phyloP scores from a whole-genome alignment of 2,113 vertebrate genomes.

The Plecotus auritus region DNA sequence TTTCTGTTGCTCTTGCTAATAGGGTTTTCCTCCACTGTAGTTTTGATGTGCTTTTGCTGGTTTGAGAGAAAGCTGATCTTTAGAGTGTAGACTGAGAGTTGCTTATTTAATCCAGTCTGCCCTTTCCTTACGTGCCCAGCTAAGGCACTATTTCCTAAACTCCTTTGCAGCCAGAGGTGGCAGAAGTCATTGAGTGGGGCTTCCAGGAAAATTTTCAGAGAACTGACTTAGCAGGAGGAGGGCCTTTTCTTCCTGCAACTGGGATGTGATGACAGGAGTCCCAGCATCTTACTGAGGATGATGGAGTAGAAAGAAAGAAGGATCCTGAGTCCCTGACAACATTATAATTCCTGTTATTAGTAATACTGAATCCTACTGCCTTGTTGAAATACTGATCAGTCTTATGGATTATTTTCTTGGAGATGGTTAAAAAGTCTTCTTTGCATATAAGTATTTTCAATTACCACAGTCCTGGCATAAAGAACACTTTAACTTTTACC shows the following conservation, averaged over 20 bases:
- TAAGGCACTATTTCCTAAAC: neutral
- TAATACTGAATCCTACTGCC: neutral
- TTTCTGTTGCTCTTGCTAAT: neutral
- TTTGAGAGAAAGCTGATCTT: neutral
- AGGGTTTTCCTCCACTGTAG: neutral
- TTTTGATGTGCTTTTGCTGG: neutral
- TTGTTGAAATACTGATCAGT: neutral
- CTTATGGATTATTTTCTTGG: constrained; percentile 10
- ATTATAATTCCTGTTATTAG: neutral
- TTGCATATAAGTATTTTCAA: neutral
- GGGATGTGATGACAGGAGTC: neutral
- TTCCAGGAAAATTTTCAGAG: neutral
- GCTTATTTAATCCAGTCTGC: neutral
- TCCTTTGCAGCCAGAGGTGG: neutral
- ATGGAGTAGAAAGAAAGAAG: neutral
- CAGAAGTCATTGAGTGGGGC: neutral
- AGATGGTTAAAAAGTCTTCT: neutral
- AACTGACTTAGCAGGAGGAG: neutral
- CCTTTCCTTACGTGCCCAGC: neutral
- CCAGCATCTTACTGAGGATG: neutral
- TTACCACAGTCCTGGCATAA: constrained; percentile 2
- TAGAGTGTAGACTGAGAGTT: neutral
- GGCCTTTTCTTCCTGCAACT: neutral
- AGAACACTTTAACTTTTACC: neutral
- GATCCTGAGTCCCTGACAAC: neutral